Conservation (phyloP, 2,113 vertebrate species). For the Leptobrachium leishanense region DNA sequence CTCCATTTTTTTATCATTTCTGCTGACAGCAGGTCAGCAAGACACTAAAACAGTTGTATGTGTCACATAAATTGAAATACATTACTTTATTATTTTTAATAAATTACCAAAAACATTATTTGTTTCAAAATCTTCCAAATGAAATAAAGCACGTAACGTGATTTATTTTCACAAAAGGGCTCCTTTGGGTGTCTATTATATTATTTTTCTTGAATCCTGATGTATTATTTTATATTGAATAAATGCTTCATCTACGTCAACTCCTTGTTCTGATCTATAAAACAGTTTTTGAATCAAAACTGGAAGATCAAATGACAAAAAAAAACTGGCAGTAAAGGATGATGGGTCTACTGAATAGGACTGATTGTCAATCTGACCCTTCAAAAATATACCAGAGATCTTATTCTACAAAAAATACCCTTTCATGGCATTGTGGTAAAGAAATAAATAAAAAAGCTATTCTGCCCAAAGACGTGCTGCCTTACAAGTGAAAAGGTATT, state of each 20-base stretch:
- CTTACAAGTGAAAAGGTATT: constrained; percentile 61
- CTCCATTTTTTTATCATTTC: no score
- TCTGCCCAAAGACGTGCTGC: constrained; percentile 62
- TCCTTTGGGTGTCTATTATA: constrained; percentile 35
- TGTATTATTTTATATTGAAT: constrained; percentile 18
- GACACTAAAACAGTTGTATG: no score
- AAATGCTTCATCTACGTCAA: background rate
- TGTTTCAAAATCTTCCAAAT: no score
- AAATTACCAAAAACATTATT: background rate
- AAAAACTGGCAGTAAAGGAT: constrained; percentile 58
- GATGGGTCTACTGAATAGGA: constrained; percentile 43
- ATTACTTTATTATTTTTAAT: background rate
- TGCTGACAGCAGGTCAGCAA: no score
- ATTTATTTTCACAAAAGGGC: constrained; percentile 23
- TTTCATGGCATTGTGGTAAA: constrained; percentile 51
- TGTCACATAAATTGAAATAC: background rate
- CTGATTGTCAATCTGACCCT: constrained; percentile 45
- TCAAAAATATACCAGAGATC: constrained; percentile 41
- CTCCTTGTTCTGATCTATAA: constrained; percentile 14
- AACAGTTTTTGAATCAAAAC: constrained; percentile 22
- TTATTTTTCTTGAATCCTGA: constrained; percentile 34
- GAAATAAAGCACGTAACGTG: background rate
- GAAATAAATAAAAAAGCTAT: constrained; percentile 48
- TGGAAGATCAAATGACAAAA: background rate
- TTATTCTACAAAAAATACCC: constrained; percentile 50